Evolutionary conservation across 2,797 vertebrate species (phyloP).

Genomic region (Myotis myotis): DNA sequence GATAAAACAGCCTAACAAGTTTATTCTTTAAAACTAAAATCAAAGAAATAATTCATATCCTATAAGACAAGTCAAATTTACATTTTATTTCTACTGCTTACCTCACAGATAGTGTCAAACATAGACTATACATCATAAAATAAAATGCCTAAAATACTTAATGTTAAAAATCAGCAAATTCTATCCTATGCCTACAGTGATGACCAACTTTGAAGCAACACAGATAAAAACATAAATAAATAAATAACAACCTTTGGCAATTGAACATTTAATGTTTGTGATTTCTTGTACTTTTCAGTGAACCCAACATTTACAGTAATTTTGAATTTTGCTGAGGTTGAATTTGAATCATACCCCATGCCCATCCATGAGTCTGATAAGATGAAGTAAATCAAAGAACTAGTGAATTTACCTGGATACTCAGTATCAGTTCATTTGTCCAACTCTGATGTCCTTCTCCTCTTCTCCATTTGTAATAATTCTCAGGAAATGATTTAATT

Average conservation of each 20-base stretch:
- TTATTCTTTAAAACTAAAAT: slow-evolving; percentile 61
- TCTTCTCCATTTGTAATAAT: not conserved
- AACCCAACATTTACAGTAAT: not conserved
- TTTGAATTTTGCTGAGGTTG: not conserved
- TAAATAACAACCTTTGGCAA: not conserved
- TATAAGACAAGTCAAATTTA: slow-evolving; percentile 31
- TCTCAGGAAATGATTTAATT: not conserved
- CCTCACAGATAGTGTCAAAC: slow-evolving; percentile 19
- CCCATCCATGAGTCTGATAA: not conserved
- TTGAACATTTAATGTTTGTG: not conserved
- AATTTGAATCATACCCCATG: not conserved
- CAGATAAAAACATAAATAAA: not conserved
- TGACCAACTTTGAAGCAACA: not conserved
- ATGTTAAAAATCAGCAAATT: slow-evolving; percentile 31
- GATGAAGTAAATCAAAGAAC: not conserved
- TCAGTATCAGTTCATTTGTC: not conserved
- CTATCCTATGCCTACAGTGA: not conserved
- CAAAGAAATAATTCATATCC: slow-evolving; percentile 14
- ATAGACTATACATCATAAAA: not conserved
- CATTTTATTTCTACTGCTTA: slow-evolving; percentile 46
- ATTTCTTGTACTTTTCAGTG: not conserved
- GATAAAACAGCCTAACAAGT: slow-evolving; percentile 31
- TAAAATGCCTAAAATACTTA: slow-evolving; percentile 10
- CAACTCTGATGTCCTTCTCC: not conserved
- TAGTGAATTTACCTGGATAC: not conserved